Evolutionary conservation across 2,113 vertebrate genomes (phyloP).

Genomic region (Pseudois nayaur): DNA sequence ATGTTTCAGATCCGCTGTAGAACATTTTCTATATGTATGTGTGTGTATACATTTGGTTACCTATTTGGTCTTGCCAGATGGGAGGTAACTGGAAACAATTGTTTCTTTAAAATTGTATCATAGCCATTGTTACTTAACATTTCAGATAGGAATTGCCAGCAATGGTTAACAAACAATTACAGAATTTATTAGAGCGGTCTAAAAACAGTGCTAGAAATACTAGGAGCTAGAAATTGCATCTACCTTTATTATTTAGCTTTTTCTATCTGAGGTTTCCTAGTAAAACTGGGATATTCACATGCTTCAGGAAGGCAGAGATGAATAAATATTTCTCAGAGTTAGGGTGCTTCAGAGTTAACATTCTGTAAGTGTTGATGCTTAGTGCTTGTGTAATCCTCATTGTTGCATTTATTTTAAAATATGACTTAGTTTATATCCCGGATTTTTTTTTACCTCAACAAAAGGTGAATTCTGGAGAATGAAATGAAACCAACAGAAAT

Average conservation of each 20-base stretch:
- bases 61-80: not conserved
- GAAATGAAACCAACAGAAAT: not conserved
- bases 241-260: conserved; percentile 36
- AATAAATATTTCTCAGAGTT: not conserved
- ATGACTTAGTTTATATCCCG: not conserved
- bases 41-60: not conserved
- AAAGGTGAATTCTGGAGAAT: conserved; percentile 16
- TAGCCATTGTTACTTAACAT: not conserved
- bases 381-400: not conserved
- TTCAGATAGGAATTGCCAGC: not conserved
- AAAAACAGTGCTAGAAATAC: conserved; percentile 6
- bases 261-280: not conserved
- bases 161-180: conserved; percentile 22
- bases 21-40: not conserved
- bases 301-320: conserved; percentile 10
- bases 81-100: conserved; percentile 13
- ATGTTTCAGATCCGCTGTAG: not conserved
- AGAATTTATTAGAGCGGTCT: conserved; percentile 3
- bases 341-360: not conserved
- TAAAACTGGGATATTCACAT: conserved; percentile 3
- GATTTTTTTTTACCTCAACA: conserved; percentile 33
- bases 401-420: not conserved
- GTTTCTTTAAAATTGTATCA: conserved; percentile 30
- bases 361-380: not conserved
- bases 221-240: not conserved